Base-by-base conservation (phyloP, 1,140 invertebrate genomes). In the Formica exsecta region DNA sequence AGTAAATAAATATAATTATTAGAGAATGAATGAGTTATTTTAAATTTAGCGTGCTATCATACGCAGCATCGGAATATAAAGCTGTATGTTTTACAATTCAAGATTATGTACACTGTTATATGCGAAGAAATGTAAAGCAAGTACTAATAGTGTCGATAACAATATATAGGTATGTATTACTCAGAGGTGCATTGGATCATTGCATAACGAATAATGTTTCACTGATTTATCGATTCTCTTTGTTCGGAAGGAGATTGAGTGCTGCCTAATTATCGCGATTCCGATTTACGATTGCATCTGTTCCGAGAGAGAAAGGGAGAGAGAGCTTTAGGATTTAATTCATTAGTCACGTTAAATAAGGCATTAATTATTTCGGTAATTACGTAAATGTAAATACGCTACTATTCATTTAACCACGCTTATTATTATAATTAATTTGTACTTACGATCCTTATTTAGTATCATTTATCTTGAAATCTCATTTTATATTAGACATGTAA, bases 291-390 rank as follows among this genome's bases (percentile, higher is more conserved):
- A 86, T 89, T 77, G 86, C 88, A 86, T 89, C 87, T 86, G 79
- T 88, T 83, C 85, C 16, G 59, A 6, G 38, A 38, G 7, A 38
- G 6, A 38, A 4, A 38, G 38, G 1, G 38, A 38, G 38, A 38
- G 41, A 44, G 9, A 65, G 66, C 57, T 61, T 61, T 73, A 85
- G 86, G 85, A 89, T 89, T 86, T 88, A 86, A 65, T 76, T 74
- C 87, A 86, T 89, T 77, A 81, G 85, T 86, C 85, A 86, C 75
- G 87, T 77, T 76, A 85, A 48, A 80, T 68, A 59, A 75, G 84
- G 77, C 70, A 89, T 89, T 89, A 76, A 89, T 89, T 89, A 84
- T 85, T 89, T 74, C 66, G 77, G 74, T 89, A 89, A 89, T 89
- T 89, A 89, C 87, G 73, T 86, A 83, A 89, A 89, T 86, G 80